These are phyloP conservation scores for Chondrosia reniformis DNA, from an alignment of 37 sponge, comb jelly and placozoan genomes.

Conservation along the genomic window DNA sequence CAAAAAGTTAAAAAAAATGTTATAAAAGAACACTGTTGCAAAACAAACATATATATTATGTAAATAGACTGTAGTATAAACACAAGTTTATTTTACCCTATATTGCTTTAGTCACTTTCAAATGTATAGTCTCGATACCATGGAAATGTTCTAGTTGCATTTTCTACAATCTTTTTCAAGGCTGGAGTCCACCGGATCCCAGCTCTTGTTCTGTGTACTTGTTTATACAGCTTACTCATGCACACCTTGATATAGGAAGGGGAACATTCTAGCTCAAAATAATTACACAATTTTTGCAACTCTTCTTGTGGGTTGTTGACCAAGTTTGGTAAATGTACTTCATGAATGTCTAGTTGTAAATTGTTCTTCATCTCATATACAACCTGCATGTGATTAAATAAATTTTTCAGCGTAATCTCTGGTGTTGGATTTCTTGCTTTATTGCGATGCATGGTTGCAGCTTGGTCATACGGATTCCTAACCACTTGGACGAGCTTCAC, in stretches of 20 bases:
- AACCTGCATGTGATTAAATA: slow-evolving; percentile 5
- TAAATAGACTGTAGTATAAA: no score
- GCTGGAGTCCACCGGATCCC: neutral
- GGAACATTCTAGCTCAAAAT: neutral
- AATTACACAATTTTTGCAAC: neutral
- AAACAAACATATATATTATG: no score
- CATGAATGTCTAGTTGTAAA: neutral
- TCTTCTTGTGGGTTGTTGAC: neutral
- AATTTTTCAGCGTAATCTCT: neutral
- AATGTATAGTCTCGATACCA: neutral
- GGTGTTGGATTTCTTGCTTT: neutral
- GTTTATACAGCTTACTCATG: neutral
- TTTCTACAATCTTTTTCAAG: neutral
- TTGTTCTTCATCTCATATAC: neutral
- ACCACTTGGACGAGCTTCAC: neutral
- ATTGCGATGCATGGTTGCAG: slow-evolving; percentile 11
- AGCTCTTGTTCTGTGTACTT: neutral
- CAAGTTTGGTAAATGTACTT: slow-evolving; percentile 1
- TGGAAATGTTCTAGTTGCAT: neutral
- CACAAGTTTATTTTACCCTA: no score
- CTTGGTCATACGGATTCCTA: slow-evolving; percentile 15
- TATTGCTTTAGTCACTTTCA: neutral
- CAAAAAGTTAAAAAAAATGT: no score
- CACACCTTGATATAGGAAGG: neutral
- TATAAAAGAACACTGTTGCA: no score